These are phyloP conservation scores for Zingel zingel DNA, from an alignment of 2,113 vertebrate genomes.

Conservation along the genomic window DNA sequence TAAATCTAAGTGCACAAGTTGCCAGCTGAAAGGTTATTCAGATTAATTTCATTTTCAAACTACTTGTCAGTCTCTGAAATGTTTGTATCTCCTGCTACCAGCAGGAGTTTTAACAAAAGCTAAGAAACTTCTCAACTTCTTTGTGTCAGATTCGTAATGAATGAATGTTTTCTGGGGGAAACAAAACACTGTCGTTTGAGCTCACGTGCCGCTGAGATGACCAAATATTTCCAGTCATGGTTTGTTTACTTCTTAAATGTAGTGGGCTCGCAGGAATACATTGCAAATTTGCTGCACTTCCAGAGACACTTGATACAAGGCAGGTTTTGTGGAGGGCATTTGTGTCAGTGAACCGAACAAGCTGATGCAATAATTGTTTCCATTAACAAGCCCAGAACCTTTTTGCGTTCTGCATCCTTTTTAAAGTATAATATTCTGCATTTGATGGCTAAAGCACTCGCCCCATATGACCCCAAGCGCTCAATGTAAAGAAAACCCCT, in stretches of 20 bases:
- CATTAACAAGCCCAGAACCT: constrained; percentile 39
- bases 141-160: constrained; percentile 36
- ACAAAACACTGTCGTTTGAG: not conserved
- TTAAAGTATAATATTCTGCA: constrained; percentile 10
- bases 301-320: constrained; percentile 40
- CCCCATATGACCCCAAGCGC: constrained; percentile 45
- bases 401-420: not conserved
- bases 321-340: constrained; percentile 39
- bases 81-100: not conserved
- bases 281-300: constrained; percentile 21
- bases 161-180: constrained; percentile 35
- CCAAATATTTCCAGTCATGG: constrained; percentile 62
- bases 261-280: constrained; percentile 17
- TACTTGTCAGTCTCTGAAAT: constrained; percentile 9
- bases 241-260: constrained; percentile 71
- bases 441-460: constrained; percentile 11
- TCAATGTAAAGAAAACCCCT: constrained; percentile 20
- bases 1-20: not conserved
- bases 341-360: constrained; percentile 48
- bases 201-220: constrained; percentile 21
- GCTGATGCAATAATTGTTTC: constrained; percentile 45
- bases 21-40: constrained; percentile 31
- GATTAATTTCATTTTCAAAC: constrained; percentile 33
- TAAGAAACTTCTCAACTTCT: constrained; percentile 5
- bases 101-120: not conserved